Percentiles rank a stretch among this genome's conserved stretches.
phyloP scores from a whole-genome alignment of 2,797 vertebrate genomes.

The Rhinophrynus dorsalis region DNA sequence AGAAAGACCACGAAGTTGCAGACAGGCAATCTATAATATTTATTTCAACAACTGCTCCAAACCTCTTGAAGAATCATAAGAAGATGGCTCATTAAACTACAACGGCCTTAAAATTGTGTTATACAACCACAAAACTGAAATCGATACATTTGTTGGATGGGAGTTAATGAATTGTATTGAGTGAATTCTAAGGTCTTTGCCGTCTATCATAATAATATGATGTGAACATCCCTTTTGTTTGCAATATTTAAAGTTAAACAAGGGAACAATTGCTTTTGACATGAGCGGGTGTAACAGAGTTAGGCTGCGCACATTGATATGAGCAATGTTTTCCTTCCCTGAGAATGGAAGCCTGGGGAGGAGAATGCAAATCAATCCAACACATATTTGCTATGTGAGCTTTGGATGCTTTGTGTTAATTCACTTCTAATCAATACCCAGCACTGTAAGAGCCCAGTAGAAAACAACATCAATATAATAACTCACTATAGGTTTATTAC shows the following conservation, averaged over 20 bases:
- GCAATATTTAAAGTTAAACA: slow-evolving; percentile 73
- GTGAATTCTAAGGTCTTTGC: slow-evolving; percentile 62
- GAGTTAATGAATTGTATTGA: slow-evolving; percentile 75
- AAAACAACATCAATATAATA: slow-evolving; percentile 65
- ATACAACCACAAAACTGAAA: slow-evolving; percentile 81
- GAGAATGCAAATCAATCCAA: slow-evolving; percentile 80
- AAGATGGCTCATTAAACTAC: slow-evolving; percentile 74
- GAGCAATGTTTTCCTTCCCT: slow-evolving; percentile 55
- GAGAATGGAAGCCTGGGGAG: slow-evolving; percentile 71
- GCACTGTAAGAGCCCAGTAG: slow-evolving; percentile 65
- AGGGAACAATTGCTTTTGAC: slow-evolving; percentile 61
- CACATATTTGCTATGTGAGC: slow-evolving; percentile 85
- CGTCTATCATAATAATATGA: slow-evolving; percentile 75
- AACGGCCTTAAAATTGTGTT: slow-evolving; percentile 75
- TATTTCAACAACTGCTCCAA: slow-evolving; percentile 74
- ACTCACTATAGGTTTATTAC: slow-evolving; percentile 67
- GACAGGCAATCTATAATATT: slow-evolving; percentile 75
- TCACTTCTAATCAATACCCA: slow-evolving; percentile 82
- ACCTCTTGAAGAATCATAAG: slow-evolving; percentile 78
- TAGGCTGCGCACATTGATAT: slow-evolving; percentile 52
- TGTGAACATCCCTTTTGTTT: slow-evolving; percentile 59
- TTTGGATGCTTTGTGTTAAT: slow-evolving; percentile 82
- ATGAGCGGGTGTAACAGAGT: slow-evolving; percentile 46
- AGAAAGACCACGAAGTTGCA: slow-evolving; percentile 49
- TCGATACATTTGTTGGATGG: slow-evolving; percentile 73